A percentile compares a stretch with the other conserved stretches of the same genome.
Conservation (phyloP, 1,140 invertebrate species). For the Battus philenor region DNA sequence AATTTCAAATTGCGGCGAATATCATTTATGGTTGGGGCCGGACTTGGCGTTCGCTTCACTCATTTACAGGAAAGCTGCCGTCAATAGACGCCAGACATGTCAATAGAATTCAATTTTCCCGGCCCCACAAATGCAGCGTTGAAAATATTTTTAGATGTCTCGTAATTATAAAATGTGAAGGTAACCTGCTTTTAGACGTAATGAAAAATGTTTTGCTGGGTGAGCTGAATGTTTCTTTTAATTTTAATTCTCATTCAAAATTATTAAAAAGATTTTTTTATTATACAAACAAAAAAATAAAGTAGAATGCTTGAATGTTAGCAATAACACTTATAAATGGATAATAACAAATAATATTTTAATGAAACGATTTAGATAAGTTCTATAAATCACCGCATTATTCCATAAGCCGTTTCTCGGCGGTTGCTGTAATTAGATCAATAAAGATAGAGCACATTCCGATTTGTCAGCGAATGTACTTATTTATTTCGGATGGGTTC, state of each 20-base stretch:
- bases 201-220: too few species aligned
- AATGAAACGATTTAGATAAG: too few species aligned
- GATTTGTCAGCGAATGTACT: slow-evolving; percentile 6
- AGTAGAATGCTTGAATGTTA: too few species aligned
- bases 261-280: too few species aligned
- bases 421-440: slow-evolving; percentile 8
- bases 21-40: slow-evolving; percentile 2
- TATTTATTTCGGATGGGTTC: slow-evolving; percentile 1
- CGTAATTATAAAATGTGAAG: background rate
- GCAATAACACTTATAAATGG: too few species aligned
- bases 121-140: background rate
- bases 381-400: background rate
- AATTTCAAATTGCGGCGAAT: slow-evolving; percentile 5
- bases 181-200: too few species aligned
- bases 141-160: background rate
- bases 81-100: slow-evolving; percentile 10
- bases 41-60: background rate
- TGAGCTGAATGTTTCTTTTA: too few species aligned
- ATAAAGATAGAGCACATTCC: slow-evolving; percentile 9
- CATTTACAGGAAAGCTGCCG: slow-evolving; percentile 6
- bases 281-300: too few species aligned
- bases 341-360: too few species aligned
- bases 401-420: background rate
- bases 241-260: too few species aligned
- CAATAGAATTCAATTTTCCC: slow-evolving; percentile 10